Percentiles rank a stretch among this genome's conserved stretches.
Conservation (phyloP, 2,888 invertebrate species). For the Mythimna pallens region DNA sequence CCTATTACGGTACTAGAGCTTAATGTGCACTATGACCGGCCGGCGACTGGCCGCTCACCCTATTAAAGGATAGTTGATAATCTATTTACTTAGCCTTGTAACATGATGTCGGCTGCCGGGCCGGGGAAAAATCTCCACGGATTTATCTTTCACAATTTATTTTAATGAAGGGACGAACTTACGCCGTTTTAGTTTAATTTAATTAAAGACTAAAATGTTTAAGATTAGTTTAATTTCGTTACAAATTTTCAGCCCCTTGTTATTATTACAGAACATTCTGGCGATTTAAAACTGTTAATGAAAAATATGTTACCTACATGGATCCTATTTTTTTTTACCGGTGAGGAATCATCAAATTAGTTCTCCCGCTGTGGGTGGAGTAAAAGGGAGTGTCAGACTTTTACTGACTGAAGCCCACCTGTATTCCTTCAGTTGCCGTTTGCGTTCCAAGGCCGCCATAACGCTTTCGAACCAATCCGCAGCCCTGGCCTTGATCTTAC, state of each 20-base stretch:
- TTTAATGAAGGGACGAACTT: constrained; percentile 55
- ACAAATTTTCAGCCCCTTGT: constrained; percentile 2
- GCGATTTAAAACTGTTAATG: neutral
- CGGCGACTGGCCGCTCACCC: constrained; percentile 56
- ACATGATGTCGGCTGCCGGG: constrained; percentile 19
- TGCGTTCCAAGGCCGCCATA: no score
- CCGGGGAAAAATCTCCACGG: constrained; percentile 43
- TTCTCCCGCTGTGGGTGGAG: no score
- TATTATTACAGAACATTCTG: constrained; percentile 2
- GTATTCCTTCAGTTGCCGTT: no score
- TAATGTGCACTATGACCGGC: constrained; percentile 56
- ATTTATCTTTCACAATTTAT: constrained; percentile 52
- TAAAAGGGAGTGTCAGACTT: no score
- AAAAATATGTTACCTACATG: neutral
- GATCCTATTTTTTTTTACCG: no score
- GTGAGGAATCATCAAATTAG: no score
- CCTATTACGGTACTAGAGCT: constrained; percentile 60
- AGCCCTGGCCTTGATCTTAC: no score
- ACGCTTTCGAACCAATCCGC: no score
- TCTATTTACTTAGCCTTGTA: constrained; percentile 52
- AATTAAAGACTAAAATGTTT: constrained; percentile 49
- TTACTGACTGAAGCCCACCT: no score
- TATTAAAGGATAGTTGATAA: constrained; percentile 55
- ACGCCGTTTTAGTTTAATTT: constrained; percentile 43
- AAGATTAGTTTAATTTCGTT: constrained; percentile 40